Percentiles rank a stretch among this genome's conserved stretches.
These are phyloP conservation scores for Pangasius djambal DNA, from an alignment of 2,797 vertebrate species.

Conservation along the genomic window DNA sequence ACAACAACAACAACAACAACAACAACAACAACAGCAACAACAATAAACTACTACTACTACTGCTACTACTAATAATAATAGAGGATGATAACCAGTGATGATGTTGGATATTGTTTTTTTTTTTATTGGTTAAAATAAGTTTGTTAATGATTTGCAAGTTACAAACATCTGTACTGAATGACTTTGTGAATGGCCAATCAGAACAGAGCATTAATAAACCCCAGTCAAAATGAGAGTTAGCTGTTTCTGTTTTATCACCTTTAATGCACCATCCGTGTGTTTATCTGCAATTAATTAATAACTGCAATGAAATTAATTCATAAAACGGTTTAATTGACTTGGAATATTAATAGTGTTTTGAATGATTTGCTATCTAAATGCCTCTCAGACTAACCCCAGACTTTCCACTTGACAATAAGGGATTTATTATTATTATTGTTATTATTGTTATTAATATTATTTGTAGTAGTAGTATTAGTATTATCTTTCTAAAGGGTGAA, in stretches of 20 bases:
- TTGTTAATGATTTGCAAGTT: conserved; percentile 5
- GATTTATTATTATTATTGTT: neutral
- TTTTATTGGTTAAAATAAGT: neutral
- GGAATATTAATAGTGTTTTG: neutral
- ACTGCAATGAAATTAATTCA: neutral
- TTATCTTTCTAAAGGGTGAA: neutral
- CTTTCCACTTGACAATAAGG: neutral
- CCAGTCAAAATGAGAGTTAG: neutral
- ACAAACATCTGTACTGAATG: neutral
- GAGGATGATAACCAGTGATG: neutral
- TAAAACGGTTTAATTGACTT: neutral
- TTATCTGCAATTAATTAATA: neutral
- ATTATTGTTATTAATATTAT: neutral
- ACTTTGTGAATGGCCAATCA: conserved; percentile 10
- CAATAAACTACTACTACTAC: neutral
- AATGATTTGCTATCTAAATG: neutral
- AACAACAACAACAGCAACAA: neutral
- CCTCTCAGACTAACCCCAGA: neutral
- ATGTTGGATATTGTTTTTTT: neutral
- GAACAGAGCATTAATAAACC: neutral
- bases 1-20: neutral
- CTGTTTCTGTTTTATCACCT: neutral
- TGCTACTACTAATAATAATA: no score
- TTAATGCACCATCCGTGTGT: neutral
- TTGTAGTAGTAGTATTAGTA: no score